These are phyloP conservation scores for Halcyon senegalensis DNA, from an alignment of 2,113 vertebrate species.

Conservation along the genomic window DNA sequence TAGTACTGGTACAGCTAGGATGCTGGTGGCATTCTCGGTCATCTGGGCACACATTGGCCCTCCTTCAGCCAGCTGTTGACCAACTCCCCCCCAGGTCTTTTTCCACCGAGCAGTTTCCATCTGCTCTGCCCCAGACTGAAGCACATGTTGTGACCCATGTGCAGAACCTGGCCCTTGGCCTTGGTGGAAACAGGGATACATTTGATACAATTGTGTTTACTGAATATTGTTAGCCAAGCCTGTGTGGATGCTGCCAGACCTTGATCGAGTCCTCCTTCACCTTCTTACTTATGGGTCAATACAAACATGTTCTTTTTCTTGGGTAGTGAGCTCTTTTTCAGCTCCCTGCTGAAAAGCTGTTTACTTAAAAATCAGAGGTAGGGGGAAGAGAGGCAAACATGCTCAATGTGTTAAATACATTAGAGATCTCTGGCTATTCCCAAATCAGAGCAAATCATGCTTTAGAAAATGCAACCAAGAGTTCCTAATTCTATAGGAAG, in stretches of 20 bases:
- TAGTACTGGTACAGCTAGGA: no score
- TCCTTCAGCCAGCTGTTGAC: no score
- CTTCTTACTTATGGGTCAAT: not conserved
- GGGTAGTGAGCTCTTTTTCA: not conserved
- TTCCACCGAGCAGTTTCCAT: no score
- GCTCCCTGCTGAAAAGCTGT: not conserved
- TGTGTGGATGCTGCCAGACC: not conserved
- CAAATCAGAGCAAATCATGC: not conserved
- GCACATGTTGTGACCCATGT: no score
- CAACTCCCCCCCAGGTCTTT: no score
- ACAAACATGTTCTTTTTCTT: not conserved
- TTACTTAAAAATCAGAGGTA: not conserved
- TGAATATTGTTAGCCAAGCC: not conserved
- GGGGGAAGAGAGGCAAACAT: not conserved
- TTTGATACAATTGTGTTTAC: accelerated
- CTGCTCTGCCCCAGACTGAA: no score
- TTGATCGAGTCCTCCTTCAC: not conserved
- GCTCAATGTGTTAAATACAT: not conserved
- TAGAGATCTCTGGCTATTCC: not conserved
- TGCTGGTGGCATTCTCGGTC: no score
- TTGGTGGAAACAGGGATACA: no score
- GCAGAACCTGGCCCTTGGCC: no score
- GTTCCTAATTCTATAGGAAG: not conserved
- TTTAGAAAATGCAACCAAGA: not conserved
- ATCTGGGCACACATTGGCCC: no score